Conservation (phyloP, 2,888 invertebrate species). For the Dioctria linearis region DNA sequence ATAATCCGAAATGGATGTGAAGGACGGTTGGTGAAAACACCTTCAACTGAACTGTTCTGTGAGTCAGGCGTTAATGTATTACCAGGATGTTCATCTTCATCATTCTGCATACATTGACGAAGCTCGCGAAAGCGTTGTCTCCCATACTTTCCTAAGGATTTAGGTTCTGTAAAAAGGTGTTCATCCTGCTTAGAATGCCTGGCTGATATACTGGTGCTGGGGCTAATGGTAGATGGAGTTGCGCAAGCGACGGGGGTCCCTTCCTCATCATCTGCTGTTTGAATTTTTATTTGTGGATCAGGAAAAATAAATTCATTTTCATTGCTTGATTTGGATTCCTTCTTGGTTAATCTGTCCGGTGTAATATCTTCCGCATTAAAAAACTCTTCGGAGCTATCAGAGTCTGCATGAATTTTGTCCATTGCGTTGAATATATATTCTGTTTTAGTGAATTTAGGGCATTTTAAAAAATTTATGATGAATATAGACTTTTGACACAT, state of each 20-base stretch:
- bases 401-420: conserved; percentile 72
- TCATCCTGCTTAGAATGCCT: conserved; percentile 62
- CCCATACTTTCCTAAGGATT: conserved; percentile 72
- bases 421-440: conserved; percentile 21
- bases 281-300: conserved; percentile 65
- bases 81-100: conserved; percentile 82
- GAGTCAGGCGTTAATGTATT: conserved; percentile 82
- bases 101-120: conserved; percentile 88
- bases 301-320: conserved; percentile 69
- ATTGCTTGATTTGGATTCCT: conserved; percentile 56
- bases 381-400: conserved; percentile 81
- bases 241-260: conserved; percentile 68
- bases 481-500: background rate
- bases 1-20: conserved; percentile 89
- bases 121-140: conserved; percentile 87
- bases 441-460: background rate
- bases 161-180: conserved; percentile 69
- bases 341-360: conserved; percentile 72
- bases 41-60: conserved; percentile 80
- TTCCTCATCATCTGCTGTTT: conserved; percentile 69
- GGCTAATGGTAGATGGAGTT: conserved; percentile 68
- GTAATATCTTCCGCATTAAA: conserved; percentile 91
- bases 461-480: background rate
- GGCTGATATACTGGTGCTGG: conserved; percentile 66
- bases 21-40: conserved; percentile 79